Percentiles rank a stretch among this genome's conserved stretches.
Conservation (phyloP, 2,797 vertebrate species). For the Steatocranus sp. region DNA sequence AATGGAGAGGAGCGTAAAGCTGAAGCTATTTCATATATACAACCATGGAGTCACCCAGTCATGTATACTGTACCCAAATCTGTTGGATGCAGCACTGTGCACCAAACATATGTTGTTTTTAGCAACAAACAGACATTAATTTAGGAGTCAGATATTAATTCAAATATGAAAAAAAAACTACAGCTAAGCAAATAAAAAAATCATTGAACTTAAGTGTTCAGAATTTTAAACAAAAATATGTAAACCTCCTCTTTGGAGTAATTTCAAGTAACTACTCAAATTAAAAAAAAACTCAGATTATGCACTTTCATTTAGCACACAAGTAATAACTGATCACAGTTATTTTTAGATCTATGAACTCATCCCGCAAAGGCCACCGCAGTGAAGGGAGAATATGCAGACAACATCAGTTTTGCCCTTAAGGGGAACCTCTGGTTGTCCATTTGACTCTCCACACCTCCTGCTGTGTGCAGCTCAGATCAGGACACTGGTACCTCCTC, state of each 20-base stretch:
- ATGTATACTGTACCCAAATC: conserved; percentile 78
- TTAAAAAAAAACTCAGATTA: not conserved
- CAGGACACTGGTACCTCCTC: conserved; percentile 78
- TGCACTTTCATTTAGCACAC: not conserved
- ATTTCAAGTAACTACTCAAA: not conserved
- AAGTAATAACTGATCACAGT: not conserved
- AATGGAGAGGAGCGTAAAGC: conserved; percentile 74
- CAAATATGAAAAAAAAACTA: conserved; percentile 14
- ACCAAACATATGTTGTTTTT: conserved; percentile 79
- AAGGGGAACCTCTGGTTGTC: conserved; percentile 75
- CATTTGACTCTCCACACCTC: conserved; percentile 68
- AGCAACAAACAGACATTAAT: conserved; percentile 53
- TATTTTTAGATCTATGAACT: conserved; percentile 15
- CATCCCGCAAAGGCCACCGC: conserved; percentile 27
- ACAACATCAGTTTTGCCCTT: conserved; percentile 75
- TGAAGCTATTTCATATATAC: conserved; percentile 70
- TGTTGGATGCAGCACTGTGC: conserved; percentile 79
- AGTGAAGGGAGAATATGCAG: conserved; percentile 65
- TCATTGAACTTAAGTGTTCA: not conserved
- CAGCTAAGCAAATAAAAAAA: not conserved
- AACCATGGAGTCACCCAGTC: conserved; percentile 75
- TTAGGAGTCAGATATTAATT: conserved; percentile 43
- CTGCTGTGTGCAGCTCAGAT: conserved; percentile 73
- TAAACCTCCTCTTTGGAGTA: not conserved
- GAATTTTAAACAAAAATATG: not conserved